Percentiles rank a stretch among this genome's conserved stretches.
Evolutionary conservation across 2,113 vertebrate genomes (phyloP).

Genomic region (Dolichotis patagonum): DNA sequence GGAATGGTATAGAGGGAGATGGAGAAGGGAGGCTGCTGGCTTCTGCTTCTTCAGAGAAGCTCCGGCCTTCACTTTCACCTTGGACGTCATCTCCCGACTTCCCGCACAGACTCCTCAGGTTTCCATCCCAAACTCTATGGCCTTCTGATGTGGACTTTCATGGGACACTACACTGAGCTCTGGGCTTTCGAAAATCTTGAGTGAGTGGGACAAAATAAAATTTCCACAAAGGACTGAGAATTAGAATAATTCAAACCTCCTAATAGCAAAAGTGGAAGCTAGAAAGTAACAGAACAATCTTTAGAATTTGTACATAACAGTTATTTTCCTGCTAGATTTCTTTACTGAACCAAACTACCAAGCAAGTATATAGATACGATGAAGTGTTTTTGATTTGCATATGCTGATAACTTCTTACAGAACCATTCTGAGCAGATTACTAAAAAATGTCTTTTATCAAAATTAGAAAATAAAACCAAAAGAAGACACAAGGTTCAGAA

Average conservation of each 20-base stretch:
- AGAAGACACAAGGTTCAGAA: not conserved
- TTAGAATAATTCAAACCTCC: not conserved
- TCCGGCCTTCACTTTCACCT: not conserved
- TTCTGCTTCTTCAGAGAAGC: not conserved
- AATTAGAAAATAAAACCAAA: not conserved
- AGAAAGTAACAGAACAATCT: not conserved
- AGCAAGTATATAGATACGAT: not conserved
- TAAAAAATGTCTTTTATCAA: constrained; percentile 1
- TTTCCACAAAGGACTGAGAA: not conserved
- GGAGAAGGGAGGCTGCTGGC: not conserved
- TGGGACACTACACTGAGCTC: not conserved
- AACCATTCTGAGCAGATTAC: constrained; percentile 7
- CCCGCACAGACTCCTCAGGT: too few relatives aligned
- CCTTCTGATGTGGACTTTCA: not conserved
- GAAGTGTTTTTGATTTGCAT: not conserved
- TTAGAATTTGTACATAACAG: constrained; percentile 7
- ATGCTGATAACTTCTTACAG: not conserved
- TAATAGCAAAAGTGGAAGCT: not conserved
- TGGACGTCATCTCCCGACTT: not conserved
- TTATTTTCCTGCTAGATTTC: not conserved
- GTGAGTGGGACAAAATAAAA: not conserved
- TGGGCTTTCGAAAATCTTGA: not conserved
- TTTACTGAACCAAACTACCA: not conserved
- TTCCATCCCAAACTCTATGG: not conserved
- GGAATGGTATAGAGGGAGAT: not conserved